Evolutionary conservation across 2,113 vertebrate genomes (phyloP).

Genomic region (Scalopus aquaticus): DNA sequence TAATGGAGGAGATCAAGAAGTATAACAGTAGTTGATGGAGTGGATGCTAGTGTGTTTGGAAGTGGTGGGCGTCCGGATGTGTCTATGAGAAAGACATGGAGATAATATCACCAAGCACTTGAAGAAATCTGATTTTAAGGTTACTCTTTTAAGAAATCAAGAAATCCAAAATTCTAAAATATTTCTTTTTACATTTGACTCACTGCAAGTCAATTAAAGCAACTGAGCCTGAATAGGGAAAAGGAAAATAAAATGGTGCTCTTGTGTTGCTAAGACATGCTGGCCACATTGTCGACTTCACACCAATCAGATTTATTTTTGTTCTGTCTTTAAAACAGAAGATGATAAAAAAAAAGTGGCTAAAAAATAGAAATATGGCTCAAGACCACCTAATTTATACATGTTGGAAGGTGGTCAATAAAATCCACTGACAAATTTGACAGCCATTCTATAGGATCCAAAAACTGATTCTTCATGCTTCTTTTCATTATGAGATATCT

Average conservation of each 20-base stretch:
- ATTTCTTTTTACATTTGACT: constrained; percentile 48
- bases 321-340: constrained; percentile 47
- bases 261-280: constrained; percentile 59
- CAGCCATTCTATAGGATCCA: constrained; percentile 42
- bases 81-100: background rate
- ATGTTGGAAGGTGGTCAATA: constrained; percentile 60
- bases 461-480: background rate
- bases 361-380: constrained; percentile 68
- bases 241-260: constrained; percentile 8
- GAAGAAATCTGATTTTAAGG: background rate
- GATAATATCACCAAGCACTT: background rate
- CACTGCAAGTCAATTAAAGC: constrained; percentile 55
- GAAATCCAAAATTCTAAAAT: background rate
- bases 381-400: constrained; percentile 69
- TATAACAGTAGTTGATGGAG: background rate
- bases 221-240: constrained; percentile 38
- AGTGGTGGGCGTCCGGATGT: background rate
- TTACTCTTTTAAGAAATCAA: background rate
- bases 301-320: constrained; percentile 52
- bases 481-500: background rate
- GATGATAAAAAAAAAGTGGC: constrained; percentile 68
- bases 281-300: constrained; percentile 64
- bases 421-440: constrained; percentile 62
- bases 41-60: background rate
- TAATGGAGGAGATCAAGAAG: background rate